Base-by-base conservation (phyloP, 2,888 invertebrate species). In the Chironomus riparius region DNA sequence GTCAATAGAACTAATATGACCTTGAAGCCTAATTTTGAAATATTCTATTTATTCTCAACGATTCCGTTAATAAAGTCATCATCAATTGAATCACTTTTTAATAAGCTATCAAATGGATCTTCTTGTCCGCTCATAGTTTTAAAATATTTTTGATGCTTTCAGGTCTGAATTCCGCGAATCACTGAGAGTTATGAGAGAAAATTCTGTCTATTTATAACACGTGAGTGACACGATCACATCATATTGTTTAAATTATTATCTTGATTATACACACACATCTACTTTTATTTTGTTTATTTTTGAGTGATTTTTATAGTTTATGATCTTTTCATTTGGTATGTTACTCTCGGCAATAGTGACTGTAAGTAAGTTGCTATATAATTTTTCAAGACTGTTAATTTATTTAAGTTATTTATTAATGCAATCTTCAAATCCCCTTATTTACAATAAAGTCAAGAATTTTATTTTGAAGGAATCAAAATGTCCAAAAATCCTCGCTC, bases 401-500 rank as follows among this genome's bases (percentile, higher is more conserved):
- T n/a, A n/a, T n/a, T n/a, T n/a, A n/a, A n/a, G n/a, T n/a, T n/a
- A n/a, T n/a, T n/a, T n/a, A n/a, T n/a, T n/a, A n/a, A n/a, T n/a
- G n/a, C n/a, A n/a, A n/a, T n/a, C n/a, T n/a, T 47, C 28, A 28
- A 5, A 24, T 3, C 4, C 24, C 5, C 28, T 28, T 5, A 28
- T 28, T 5, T 5, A 28, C 5, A 28, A 28, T 4, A 28, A 28
- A 1, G 5, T 1, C 38, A 10, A 7, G 10, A 38, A 0, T 10
- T 38, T 2, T 38, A 38, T 38, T 10, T 2, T 10, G 7, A 10
- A 10, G 38, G 38, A 38, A 38, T 38, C 38, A 38, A 38, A 38
- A 38, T 38, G 6, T 76, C 76, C 12, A 76, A 56, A n/a, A 56
- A 76, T 76, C 76, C 76, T 13, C 76, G 48, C 21, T 76, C 56